Base-by-base conservation (phyloP, 2,797 vertebrate genomes). In the Falco biarmicus region DNA sequence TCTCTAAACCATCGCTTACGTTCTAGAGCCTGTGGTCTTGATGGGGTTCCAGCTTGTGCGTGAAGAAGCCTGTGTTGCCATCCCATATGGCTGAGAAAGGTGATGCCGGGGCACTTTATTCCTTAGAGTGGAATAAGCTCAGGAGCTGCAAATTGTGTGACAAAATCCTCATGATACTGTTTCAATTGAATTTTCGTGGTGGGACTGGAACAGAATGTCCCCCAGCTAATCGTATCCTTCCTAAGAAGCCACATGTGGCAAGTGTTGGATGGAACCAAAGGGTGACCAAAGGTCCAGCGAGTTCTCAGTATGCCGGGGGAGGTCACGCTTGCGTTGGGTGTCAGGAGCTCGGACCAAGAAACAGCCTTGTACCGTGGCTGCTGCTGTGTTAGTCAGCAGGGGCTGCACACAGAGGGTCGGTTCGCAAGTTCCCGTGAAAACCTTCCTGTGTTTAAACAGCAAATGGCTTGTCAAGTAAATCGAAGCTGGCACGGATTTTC, bases 281-380 rank as follows among this genome's bases (percentile, higher is more conserved):
- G 29, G 29, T 41, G 13, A 41, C 41, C 39, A 41, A 41, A 41
- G 39, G 13, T 8, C 15, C 53, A 28, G 60, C 19, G 26, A 6
- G n/a, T 34, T 61, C n/a, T 64, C 56, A 34, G 0, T 2, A 0
- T 45, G 20, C 24, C 7, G 0, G 8, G 53, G 53, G 29, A 37
- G 37, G 10, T 60, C n/a, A 9, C 21, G 0, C 15, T 24, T 12
- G 32, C 24, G 4, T 53, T 45, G 66, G 39, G 32, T 3, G 7
- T 12, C 31, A 19, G 66, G 78, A 73, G 26, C 34, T 78, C 50
- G 26, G 56, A 10, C 45, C 50, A 31, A 28, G 43, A 28, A 32
- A 13, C 63, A 50, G 32, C 32, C 34, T 16, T 6, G 41, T 39
- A 3, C 9, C 1, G 2, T 3, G n/a, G 47, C 56, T 73, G 47